Conservation (phyloP, 2,888 invertebrate species). For the Cistogaster globosa region DNA sequence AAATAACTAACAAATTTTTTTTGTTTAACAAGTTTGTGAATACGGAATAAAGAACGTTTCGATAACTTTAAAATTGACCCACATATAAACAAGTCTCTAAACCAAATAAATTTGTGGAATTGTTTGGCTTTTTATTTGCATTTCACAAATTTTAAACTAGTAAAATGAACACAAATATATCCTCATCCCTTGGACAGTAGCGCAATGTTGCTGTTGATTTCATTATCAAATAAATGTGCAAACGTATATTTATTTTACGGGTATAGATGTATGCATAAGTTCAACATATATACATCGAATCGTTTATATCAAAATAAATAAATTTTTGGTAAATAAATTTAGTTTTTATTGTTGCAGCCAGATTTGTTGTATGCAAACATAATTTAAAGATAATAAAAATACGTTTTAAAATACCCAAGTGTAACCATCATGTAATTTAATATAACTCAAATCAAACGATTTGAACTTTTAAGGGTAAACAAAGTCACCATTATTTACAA, state of each 20-base stretch:
- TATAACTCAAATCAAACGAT: no score
- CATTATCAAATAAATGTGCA: neutral
- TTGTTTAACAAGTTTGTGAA: no score
- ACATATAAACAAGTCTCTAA: neutral
- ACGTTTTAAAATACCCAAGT: no score
- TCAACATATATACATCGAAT: neutral
- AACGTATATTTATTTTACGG: neutral
- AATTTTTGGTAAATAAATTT: slow-evolving; percentile 30
- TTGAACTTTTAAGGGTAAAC: no score
- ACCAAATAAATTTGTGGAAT: neutral
- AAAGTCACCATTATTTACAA: no score
- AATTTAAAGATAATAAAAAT: slow-evolving; percentile 45
- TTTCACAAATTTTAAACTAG: neutral
- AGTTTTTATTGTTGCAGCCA: slow-evolving; percentile 30
- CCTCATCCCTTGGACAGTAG: neutral
- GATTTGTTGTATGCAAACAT: slow-evolving; percentile 61
- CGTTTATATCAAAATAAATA: neutral
- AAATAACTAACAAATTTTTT: no score
- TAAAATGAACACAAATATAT: slow-evolving; percentile 2
- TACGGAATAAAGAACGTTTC: no score
- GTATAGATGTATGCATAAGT: neutral
- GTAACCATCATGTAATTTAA: no score
- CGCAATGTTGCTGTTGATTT: neutral
- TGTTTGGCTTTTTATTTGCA: neutral
- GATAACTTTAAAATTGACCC: neutral